Evolutionary conservation across 1,140 invertebrate genomes (phyloP), one percentile per base, ranked within the genome.

Genomic region (Musca domestica): DNA sequence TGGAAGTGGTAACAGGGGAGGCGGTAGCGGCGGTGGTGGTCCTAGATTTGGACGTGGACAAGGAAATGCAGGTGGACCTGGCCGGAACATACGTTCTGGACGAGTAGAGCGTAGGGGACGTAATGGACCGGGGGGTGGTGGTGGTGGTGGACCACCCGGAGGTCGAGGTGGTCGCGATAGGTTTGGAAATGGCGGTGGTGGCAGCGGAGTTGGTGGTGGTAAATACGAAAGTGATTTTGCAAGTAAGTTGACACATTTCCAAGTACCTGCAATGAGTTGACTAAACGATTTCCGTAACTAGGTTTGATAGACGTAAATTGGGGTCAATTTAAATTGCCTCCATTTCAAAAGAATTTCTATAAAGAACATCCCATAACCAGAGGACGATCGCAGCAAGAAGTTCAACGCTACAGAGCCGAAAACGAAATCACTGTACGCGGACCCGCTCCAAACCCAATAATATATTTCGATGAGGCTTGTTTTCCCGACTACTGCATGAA

Each of bases 261-360:
- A 25, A 46, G 10, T 14, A 23, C 22, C 41, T 41, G 48, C 27
- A 52, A 30, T 22, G 54, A n/a, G 10, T 58, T 58, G 17, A 25
- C 10, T 3, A 12, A 48, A 58, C 14, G 27, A 48, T 19, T 63
- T 61, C 2, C 14, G 19, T 46, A 46, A 34, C 19, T 34, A 77
- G 76, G 69, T 51, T 17, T 77, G 23, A 67, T 69, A 9, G 72
- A 20, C 23, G 67, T 77, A 9, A 76, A 77, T 63, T 77, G 76
- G 76, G 66, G 69, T 2, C 81, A 88, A 15, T 86, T 88, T 70
- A 87, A 87, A 58, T 81, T 97, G 10, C 87, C 88, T 68, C 92
- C 93, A 3, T 95, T 98, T 81, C 92, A 96, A 78, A 97, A 97
- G 82, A 89, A 96, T 80, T 97, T 98, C 73, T 98, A 98, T 78